These are phyloP conservation scores for Plagodis dolabraria DNA, from an alignment of 2,888 invertebrate genomes.

Conservation along the genomic window DNA sequence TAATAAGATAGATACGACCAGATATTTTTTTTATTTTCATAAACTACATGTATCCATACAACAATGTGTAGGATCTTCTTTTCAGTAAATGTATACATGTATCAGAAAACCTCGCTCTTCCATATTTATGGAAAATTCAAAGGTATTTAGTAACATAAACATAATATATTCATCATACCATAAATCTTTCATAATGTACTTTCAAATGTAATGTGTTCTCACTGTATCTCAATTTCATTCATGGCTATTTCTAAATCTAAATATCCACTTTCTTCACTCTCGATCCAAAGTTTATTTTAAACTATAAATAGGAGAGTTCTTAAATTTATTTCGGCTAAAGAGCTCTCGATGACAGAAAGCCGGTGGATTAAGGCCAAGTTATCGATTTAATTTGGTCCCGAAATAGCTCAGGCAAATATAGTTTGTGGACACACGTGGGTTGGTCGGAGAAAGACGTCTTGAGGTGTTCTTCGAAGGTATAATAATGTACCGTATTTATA, in stretches of 20 bases:
- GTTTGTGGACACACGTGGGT: constrained; percentile 1
- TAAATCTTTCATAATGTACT: too few species aligned
- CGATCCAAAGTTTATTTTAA: constrained; percentile 17
- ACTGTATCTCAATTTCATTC: constrained; percentile 11
- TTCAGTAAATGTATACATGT: too few species aligned
- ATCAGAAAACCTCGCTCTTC: too few species aligned
- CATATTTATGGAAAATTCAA: too few species aligned
- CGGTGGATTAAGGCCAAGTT: constrained; percentile 4
- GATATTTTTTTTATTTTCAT: too few species aligned
- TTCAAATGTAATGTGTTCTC: not conserved
- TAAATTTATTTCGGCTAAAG: constrained; percentile 16
- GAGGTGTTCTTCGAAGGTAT: not conserved
- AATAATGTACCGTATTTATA: not conserved
- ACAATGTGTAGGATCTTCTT: too few species aligned
- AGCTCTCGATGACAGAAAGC: constrained; percentile 17
- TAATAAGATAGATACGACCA: too few species aligned
- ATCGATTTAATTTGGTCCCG: constrained; percentile 6
- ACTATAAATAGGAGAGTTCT: constrained; percentile 4
- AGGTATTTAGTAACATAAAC: too few species aligned
- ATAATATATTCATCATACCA: too few species aligned
- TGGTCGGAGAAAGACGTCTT: not conserved
- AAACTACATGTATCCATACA: too few species aligned
- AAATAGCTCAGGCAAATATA: constrained; percentile 12
- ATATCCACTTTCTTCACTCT: not conserved
- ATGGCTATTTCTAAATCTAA: constrained; percentile 4